Conservation (phyloP, 2,797 vertebrate species). For the Petrocephalus sullivani region DNA sequence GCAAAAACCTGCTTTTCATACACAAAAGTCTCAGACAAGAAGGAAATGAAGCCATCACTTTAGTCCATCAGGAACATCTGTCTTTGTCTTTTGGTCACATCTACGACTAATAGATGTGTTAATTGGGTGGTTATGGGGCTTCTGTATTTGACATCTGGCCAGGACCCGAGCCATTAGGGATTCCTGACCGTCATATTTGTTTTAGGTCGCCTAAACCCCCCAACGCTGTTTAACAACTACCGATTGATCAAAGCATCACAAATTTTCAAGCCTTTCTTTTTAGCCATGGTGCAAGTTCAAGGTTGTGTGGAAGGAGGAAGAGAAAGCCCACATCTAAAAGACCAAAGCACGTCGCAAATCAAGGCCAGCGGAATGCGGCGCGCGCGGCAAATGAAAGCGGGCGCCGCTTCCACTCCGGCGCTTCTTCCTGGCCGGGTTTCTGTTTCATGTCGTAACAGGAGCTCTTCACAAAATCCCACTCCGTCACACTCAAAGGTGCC, state of each 20-base stretch:
- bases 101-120: not conserved
- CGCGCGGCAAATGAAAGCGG: not conserved
- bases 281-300: not conserved
- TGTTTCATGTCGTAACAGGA: conserved; percentile 6
- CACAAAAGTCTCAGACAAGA: not conserved
- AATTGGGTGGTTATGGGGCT: not conserved
- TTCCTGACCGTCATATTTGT: conserved; percentile 3
- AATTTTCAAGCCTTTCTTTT: conserved; percentile 1
- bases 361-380: not conserved
- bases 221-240: conserved; percentile 7
- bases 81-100: not conserved
- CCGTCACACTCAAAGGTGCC: not conserved
- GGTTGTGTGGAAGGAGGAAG: not conserved
- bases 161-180: not conserved
- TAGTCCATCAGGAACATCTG: not conserved
- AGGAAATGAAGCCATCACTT: not conserved
- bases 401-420: not conserved
- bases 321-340: not conserved
- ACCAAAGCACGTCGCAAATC: not conserved
- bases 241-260: conserved; percentile 10
- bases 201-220: not conserved
- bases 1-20: not conserved
- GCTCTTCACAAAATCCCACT: not conserved
- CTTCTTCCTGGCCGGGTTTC: not conserved
- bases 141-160: not conserved